Conservation (phyloP, 2,113 vertebrate genomes). For the Camelus bactrianus region DNA sequence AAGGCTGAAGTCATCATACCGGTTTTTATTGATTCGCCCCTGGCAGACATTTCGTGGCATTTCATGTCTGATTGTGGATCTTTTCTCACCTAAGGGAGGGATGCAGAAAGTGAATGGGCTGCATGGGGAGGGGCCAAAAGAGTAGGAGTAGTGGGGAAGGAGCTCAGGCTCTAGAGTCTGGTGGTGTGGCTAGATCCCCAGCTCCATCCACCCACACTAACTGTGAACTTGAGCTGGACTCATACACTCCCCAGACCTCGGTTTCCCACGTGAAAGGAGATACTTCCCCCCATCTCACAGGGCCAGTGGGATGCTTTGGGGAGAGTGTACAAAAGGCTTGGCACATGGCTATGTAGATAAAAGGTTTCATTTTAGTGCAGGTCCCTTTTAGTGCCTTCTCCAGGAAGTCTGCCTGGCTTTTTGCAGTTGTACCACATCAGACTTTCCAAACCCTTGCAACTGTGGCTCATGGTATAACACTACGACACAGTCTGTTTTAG, state of each 20-base stretch:
- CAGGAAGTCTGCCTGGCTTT: conserved; percentile 39
- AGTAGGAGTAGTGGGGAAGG: fast-evolving
- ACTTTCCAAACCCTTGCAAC: background rate
- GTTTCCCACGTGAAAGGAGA: background rate
- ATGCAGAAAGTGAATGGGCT: background rate
- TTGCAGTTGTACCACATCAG: background rate
- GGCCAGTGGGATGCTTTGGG: background rate
- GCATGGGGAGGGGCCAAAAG: background rate
- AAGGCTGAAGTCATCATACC: fast-evolving
- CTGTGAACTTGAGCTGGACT: background rate
- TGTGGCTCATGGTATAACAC: background rate
- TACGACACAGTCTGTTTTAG: background rate
- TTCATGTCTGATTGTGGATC: fast-evolving
- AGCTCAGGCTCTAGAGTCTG: background rate
- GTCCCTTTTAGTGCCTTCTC: background rate
- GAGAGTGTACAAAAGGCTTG: background rate
- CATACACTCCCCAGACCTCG: background rate
- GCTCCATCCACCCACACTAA: background rate
- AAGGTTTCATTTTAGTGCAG: background rate
- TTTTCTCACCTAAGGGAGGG: background rate
- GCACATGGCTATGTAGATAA: background rate
- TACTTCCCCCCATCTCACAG: background rate
- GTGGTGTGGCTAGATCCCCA: background rate
- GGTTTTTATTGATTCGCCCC: fast-evolving
- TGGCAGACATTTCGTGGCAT: fast-evolving